Evolutionary conservation across 1,140 invertebrate genomes (phyloP), one percentile per base, ranked within the genome.

Genomic region (Gonioctena quinquepunctata): DNA sequence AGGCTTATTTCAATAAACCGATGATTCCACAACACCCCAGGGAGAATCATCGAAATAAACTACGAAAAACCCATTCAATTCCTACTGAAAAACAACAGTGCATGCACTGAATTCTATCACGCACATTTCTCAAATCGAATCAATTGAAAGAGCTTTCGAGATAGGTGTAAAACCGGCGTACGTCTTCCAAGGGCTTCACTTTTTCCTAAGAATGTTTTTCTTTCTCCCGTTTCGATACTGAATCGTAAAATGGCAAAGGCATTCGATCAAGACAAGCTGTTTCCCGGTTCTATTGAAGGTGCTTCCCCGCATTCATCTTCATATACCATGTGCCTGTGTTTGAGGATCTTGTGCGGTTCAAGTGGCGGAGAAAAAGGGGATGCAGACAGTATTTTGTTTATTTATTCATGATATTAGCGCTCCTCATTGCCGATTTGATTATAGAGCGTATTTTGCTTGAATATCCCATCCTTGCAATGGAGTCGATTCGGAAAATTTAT

Each of bases 211-310:
- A 22, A 57, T 57, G 54, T 57, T 57, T 71, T 71, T 61, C 70
- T 71, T 71, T 42, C 65, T 57, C 70, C 65, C 65, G 57, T 50
- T 42, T 68, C 56, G 57, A 71, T 68, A 71, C 65, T 67, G 70
- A 71, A 71, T 71, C 60, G 65, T 68, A 68, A 57, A 71, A 68
- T 64, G 59, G 64, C 52, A 57, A 59, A 68, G 59, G 63, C 70
- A 73, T 73, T 73, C 72, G 68, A 73, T 70, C 72, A 73, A 70
- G 68, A 73, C 72, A 73, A 73, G 72, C 72, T 73, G 72, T 70
- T 73, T 68, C 72, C 62, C 65, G 60, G 60, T 59, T 73, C 67
- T 68, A 70, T 70, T 57, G 68, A 70, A 70, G 68, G 72, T 73
- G 72, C 70, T 73, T 73, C 70, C 63, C 72, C 61, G 69, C 72